Percentiles rank a stretch among this genome's conserved stretches.
Conservation (phyloP, 2,888 invertebrate genomes). For the Cerceris ruficornis region DNA sequence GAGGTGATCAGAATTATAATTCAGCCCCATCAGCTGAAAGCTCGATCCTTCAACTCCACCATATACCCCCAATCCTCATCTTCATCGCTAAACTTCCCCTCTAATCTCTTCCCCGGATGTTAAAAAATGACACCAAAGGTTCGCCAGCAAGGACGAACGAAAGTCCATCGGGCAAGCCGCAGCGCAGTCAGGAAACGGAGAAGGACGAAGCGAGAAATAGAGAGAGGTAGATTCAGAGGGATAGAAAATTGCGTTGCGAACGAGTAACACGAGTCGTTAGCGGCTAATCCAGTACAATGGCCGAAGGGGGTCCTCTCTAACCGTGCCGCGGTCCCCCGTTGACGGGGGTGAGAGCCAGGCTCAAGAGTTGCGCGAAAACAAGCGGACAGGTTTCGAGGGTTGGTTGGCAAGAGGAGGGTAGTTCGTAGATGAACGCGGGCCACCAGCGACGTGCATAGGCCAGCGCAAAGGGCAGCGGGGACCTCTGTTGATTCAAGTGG, state of each 20-base stretch:
- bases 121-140: too few species aligned
- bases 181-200: constrained; percentile 1
- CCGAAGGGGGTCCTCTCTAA: constrained; percentile 41
- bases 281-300: constrained; percentile 73
- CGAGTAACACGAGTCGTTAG: constrained; percentile 77
- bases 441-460: constrained; percentile 6
- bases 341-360: constrained; percentile 38
- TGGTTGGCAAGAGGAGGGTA: constrained; percentile 39
- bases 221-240: not conserved
- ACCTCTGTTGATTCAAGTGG: constrained; percentile 76
- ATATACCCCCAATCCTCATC: too few species aligned
- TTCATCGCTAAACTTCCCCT: too few species aligned
- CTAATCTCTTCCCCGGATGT: too few species aligned
- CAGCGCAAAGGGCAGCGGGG: constrained; percentile 24
- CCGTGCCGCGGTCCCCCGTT: constrained; percentile 19
- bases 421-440: constrained; percentile 45
- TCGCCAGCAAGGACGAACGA: too few species aligned
- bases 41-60: too few species aligned
- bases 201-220: constrained; percentile 4
- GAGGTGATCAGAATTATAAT: too few species aligned
- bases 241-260: constrained; percentile 72
- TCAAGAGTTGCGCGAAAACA: constrained; percentile 75
- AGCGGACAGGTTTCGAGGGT: constrained; percentile 60
- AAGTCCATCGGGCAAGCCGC: constrained; percentile 5
- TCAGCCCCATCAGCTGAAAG: too few species aligned